Evolutionary conservation across 2,797 vertebrate species (phyloP).

Genomic region (Prunella strophiata): DNA sequence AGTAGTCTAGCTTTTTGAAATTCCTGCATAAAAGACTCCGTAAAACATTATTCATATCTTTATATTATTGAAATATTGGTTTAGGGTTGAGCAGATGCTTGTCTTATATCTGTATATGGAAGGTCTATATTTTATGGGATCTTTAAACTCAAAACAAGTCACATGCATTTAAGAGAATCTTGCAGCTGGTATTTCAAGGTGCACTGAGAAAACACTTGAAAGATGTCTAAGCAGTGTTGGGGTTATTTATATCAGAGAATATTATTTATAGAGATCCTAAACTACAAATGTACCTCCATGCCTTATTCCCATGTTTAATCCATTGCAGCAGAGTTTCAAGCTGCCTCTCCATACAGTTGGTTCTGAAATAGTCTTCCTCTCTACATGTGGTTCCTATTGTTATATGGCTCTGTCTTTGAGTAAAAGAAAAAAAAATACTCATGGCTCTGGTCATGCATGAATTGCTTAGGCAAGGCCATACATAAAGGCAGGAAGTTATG

Average conservation of each 20-base stretch:
- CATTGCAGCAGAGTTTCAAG: background rate
- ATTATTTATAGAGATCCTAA: background rate
- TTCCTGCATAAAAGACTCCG: background rate
- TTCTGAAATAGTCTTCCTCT: background rate
- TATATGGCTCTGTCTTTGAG: background rate
- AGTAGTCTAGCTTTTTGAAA: background rate
- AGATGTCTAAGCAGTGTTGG: background rate
- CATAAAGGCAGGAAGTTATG: background rate
- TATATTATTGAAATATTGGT: background rate
- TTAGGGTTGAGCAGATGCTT: background rate
- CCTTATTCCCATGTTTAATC: background rate
- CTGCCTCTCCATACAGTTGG: background rate
- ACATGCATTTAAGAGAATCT: background rate
- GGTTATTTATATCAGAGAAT: background rate
- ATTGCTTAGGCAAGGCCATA: background rate
- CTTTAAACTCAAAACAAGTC: background rate
- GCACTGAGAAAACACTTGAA: background rate
- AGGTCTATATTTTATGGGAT: background rate
- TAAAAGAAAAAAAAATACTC: background rate
- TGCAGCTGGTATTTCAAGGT: background rate
- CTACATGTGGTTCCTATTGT: background rate
- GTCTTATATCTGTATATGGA: background rate
- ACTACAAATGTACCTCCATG: background rate
- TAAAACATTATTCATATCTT: background rate
- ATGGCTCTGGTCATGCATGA: background rate